Conservation (phyloP, 2,797 vertebrate species). For the Anguilla megastoma region DNA sequence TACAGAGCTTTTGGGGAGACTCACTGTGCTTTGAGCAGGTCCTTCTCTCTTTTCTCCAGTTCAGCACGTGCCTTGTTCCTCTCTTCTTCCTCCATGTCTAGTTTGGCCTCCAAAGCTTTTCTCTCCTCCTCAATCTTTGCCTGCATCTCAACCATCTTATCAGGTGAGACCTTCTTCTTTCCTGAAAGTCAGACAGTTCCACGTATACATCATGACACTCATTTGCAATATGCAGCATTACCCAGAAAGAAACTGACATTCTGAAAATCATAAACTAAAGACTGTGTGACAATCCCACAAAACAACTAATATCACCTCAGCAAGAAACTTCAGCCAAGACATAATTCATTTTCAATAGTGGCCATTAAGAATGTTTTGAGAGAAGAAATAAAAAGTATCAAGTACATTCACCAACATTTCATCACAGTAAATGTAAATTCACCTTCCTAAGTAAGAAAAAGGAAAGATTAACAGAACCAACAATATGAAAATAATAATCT, state of each 20-base stretch:
- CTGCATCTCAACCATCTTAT: slow-evolving; percentile 99
- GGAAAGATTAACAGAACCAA: not conserved
- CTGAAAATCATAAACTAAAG: not conserved
- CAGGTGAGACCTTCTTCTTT: slow-evolving; percentile 95
- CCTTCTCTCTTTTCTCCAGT: slow-evolving; percentile 95
- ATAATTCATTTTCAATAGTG: not conserved
- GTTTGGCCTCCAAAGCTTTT: slow-evolving; percentile 93
- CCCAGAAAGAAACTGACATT: not conserved
- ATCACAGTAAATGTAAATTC: not conserved
- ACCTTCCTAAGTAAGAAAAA: not conserved
- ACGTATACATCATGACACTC: not conserved
- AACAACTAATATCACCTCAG: not conserved
- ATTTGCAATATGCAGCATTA: not conserved
- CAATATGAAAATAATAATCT: not conserved
- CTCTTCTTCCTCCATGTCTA: slow-evolving; percentile 99
- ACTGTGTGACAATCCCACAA: not conserved
- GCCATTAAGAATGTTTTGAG: not conserved
- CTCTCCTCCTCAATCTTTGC: slow-evolving; percentile 97
- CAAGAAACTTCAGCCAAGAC: not conserved
- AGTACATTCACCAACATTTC: not conserved
- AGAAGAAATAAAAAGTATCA: not conserved
- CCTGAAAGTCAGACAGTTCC: slow-evolving; percentile 62
- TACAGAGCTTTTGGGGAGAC: slow-evolving; percentile 43
- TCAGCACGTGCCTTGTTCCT: slow-evolving; percentile 97
- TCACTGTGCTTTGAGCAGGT: slow-evolving; percentile 97